Conservation (phyloP, 2,888 invertebrate genomes). For the Micoletzkya japonica region DNA sequence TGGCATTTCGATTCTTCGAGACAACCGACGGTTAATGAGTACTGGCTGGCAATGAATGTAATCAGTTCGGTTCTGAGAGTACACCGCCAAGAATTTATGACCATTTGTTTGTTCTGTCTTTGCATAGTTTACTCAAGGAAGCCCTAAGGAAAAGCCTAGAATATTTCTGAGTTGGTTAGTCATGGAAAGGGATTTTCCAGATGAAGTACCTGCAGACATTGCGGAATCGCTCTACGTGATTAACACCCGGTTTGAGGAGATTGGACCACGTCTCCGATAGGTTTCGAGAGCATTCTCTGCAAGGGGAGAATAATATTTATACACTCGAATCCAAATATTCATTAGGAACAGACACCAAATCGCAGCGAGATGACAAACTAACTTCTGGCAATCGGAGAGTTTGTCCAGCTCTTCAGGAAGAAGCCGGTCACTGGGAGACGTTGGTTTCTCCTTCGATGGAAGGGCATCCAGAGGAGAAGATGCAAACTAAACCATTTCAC, state of each 20-base stretch:
- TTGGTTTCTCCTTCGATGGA: neutral
- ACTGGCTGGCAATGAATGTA: constrained; percentile 5
- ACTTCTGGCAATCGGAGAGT: constrained; percentile 1
- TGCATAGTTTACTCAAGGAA: too few species aligned
- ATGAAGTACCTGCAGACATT: constrained; percentile 19
- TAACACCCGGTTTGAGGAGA: constrained; percentile 18
- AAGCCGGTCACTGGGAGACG: neutral
- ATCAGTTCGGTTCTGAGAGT: too few species aligned
- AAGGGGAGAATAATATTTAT: neutral
- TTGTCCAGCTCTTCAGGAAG: neutral
- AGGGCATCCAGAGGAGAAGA: neutral
- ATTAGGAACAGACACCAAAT: too few species aligned
- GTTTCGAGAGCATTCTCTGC: constrained; percentile 7
- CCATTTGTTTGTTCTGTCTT: too few species aligned
- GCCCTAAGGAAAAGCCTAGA: too few species aligned
- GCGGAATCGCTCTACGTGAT: constrained; percentile 22
- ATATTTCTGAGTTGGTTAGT: too few species aligned
- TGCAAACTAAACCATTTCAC: neutral
- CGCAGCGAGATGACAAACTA: neutral
- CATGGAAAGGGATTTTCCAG: neutral
- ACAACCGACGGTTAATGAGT: constrained; percentile 1
- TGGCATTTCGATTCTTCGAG: neutral
- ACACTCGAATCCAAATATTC: neutral
- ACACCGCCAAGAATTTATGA: too few species aligned
- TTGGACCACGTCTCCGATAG: constrained; percentile 15